These are phyloP conservation scores for Gibbula magus DNA, from an alignment of 2,888 invertebrate genomes.

Conservation along the genomic window DNA sequence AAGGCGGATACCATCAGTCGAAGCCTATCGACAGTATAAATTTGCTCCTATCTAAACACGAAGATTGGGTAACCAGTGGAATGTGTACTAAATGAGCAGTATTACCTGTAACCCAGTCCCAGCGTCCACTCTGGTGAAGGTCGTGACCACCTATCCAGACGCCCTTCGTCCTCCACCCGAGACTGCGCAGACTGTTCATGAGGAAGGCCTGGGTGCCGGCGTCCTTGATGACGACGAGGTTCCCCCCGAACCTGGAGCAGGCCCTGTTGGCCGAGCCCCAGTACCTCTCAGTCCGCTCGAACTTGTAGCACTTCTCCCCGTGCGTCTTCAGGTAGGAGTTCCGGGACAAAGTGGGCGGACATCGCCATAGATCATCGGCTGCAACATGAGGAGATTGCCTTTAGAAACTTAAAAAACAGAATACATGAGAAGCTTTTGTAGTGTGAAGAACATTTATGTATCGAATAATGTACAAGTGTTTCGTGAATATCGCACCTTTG, in stretches of 20 bases:
- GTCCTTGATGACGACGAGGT: slow-evolving; percentile 54
- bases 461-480: too few species aligned
- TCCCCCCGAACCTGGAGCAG: slow-evolving; percentile 53
- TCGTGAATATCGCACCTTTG: too few species aligned
- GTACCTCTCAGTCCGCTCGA: slow-evolving; percentile 47
- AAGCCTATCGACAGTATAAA: too few species aligned
- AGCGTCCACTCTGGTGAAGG: slow-evolving; percentile 51
- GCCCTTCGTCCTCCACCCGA: slow-evolving; percentile 59
- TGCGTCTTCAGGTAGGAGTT: slow-evolving; percentile 30
- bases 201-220: slow-evolving; percentile 55
- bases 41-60: too few species aligned
- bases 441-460: too few species aligned
- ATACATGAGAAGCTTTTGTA: too few species aligned
- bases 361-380: slow-evolving; percentile 23
- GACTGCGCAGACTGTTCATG: slow-evolving; percentile 34
- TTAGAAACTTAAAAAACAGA: too few species aligned
- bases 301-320: slow-evolving; percentile 55
- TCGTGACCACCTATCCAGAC: slow-evolving; percentile 71
- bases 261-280: slow-evolving; percentile 56
- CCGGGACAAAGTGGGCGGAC: slow-evolving; percentile 31
- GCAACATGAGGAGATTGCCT: background rate
- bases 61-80: too few species aligned
- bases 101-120: slow-evolving; percentile 66
- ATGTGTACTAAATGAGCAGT: too few species aligned
- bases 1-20: too few species aligned